A percentile compares a stretch with the other conserved stretches of the same genome.
Evolutionary conservation across 64 coral and sea anemone genomes (phyloP).

Genomic region (Catalaphyllia jardinei): DNA sequence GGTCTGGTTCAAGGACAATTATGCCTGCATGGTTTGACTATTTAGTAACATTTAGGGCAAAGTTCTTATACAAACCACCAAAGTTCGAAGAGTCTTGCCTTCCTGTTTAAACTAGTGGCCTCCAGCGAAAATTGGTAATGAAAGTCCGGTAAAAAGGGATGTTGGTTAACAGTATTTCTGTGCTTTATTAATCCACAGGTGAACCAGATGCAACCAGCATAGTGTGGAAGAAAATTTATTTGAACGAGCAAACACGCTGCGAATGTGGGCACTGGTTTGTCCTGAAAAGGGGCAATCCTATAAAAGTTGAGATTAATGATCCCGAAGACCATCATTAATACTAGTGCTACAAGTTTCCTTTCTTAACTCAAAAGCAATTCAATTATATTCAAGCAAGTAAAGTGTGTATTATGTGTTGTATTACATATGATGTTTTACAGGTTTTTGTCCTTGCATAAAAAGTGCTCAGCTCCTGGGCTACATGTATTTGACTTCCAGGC

Average conservation of each 20-base stretch:
- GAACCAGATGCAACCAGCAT: conserved; percentile 90
- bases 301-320: conserved; percentile 51
- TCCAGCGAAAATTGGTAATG: not conserved
- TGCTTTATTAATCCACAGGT: conserved; percentile 32
- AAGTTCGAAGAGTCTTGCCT: too few species aligned
- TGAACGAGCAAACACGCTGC: conserved; percentile 70
- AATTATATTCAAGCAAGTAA: not conserved
- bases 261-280: conserved; percentile 83
- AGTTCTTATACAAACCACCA: too few species aligned
- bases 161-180: not conserved
- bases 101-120: not conserved
- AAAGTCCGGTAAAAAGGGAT: not conserved
- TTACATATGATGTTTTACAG: not conserved
- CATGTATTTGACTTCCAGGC: not conserved
- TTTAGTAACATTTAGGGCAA: too few species aligned
- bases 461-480: not conserved
- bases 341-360: not conserved
- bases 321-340: not conserved
- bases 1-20: too few species aligned
- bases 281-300: conserved; percentile 62
- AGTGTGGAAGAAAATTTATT: conserved; percentile 85
- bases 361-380: not conserved
- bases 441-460: not conserved
- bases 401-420: not conserved
- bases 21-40: too few species aligned